These are phyloP conservation scores for Sinotaia quadrata DNA, from an alignment of 2,888 invertebrate species.

Conservation along the genomic window DNA sequence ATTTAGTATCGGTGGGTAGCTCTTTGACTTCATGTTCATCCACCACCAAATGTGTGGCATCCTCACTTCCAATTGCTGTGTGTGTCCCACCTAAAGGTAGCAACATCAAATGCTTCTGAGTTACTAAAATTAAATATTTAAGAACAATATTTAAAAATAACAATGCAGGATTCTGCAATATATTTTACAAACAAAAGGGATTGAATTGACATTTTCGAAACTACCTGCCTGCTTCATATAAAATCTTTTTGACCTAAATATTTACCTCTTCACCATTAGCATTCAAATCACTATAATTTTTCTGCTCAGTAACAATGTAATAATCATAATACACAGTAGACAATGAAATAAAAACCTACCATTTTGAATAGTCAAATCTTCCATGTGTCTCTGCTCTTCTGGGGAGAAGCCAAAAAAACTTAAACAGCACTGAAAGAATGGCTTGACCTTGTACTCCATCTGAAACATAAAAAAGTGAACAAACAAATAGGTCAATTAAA, in stretches of 20 bases:
- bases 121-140: neutral
- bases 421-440: slow-evolving; percentile 88
- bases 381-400: slow-evolving; percentile 93
- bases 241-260: too few species aligned
- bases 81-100: slow-evolving; percentile 22
- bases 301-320: too few species aligned
- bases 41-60: slow-evolving; percentile 88
- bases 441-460: slow-evolving; percentile 79
- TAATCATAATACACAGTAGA: too few species aligned
- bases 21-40: slow-evolving; percentile 69
- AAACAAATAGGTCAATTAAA: too few species aligned
- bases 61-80: slow-evolving; percentile 19
- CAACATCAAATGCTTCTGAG: neutral
- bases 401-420: slow-evolving; percentile 92
- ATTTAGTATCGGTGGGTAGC: slow-evolving; percentile 53
- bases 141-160: neutral
- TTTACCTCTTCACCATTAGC: too few species aligned
- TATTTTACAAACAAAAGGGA: too few species aligned
- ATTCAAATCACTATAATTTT: too few species aligned
- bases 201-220: too few species aligned
- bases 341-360: slow-evolving; percentile 72
- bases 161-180: neutral
- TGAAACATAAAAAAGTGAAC: too few species aligned
- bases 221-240: too few species aligned
- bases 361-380: slow-evolving; percentile 88